Evolutionary conservation across 2,113 vertebrate genomes (phyloP).

Genomic region (Amia ocellicauda): DNA sequence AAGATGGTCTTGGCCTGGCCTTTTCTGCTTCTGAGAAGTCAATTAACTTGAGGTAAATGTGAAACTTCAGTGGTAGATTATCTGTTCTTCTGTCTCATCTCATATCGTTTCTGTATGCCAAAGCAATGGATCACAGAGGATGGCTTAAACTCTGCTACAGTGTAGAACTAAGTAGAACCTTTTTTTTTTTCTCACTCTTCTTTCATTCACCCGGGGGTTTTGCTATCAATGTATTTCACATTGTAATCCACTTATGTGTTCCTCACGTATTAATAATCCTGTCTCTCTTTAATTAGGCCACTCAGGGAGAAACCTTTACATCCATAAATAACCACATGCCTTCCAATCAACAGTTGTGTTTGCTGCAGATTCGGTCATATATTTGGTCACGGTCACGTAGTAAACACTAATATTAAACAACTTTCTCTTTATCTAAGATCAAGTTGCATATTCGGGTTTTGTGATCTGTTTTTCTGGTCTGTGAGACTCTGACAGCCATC

Average conservation of each 20-base stretch:
- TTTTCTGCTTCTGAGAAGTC: slow-evolving; percentile 28
- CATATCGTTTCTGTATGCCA: slow-evolving; percentile 16
- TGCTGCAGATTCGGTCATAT: too few species aligned
- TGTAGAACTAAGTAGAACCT: slow-evolving; percentile 16
- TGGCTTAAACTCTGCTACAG: slow-evolving; percentile 30
- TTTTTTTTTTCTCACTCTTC: neutral
- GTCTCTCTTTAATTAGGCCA: slow-evolving; percentile 2
- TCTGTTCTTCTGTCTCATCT: slow-evolving; percentile 18
- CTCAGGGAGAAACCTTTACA: slow-evolving; percentile 10
- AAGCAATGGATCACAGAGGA: slow-evolving; percentile 11
- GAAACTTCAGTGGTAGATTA: slow-evolving; percentile 31
- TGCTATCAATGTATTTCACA: slow-evolving; percentile 8
- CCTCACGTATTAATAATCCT: neutral
- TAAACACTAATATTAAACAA: too few species aligned
- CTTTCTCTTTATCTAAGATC: too few species aligned
- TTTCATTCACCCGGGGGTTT: neutral
- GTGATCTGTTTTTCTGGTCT: too few species aligned
- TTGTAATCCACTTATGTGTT: slow-evolving; percentile 12
- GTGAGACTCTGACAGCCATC: too few species aligned
- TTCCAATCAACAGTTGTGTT: too few species aligned
- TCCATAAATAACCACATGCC: too few species aligned
- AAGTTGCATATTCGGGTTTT: too few species aligned
- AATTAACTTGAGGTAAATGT: slow-evolving; percentile 29
- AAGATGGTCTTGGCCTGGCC: neutral
- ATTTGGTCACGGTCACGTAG: too few species aligned